Base-by-base conservation (phyloP, 2,797 vertebrate genomes). In the Lepus townsendii region DNA sequence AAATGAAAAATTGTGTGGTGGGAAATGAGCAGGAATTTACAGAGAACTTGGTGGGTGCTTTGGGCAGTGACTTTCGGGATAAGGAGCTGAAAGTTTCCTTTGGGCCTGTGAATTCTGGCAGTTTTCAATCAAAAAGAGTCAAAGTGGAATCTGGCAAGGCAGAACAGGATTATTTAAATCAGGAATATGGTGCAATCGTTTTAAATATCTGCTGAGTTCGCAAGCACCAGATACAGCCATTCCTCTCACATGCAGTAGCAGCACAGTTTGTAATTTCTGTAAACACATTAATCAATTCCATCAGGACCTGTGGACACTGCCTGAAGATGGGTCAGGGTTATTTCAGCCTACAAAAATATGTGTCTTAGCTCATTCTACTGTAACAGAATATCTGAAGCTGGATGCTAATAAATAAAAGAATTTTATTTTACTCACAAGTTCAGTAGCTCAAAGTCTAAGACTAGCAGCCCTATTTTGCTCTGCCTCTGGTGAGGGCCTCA, bases 171-270 rank as follows among this genome's bases (percentile, higher is more conserved):
- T 32, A 65, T 76, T 89, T 85, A 63, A 65, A 71, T 79, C 32
- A 80, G 72, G 13, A 62, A 12, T 79, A 90, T n/a, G 42, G 38
- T 13, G 3, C 38, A 65, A 38, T 24, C 38, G 11, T 38, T 38
- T n/a, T 54, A 71, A 71, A 17, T 50, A 80, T 75, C 26, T 89
- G 32, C 47, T 65, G 68, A 13, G 17, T 57, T 88, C 92, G 65
- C 77, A 73, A 85, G 78, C 66, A 75, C 30, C 14, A 35, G 57
- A 94, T 88, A 85, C 9, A 93, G 12, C 42, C 86, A 90, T 97
- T 80, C 11, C 20, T 50, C 83, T 93, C 72, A 30, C 32, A 6
- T 69, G 54, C 19, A 79, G 62, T 26, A 75, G 57, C 26, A 88
- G 80, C 72, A 68, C n/a, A 60, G 52, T 65, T 13, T 90, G 27